A percentile compares a stretch with the other conserved stretches of the same genome.
These are phyloP conservation scores for Paralichthys olivaceus DNA, from an alignment of 2,113 vertebrate genomes.

Conservation along the genomic window DNA sequence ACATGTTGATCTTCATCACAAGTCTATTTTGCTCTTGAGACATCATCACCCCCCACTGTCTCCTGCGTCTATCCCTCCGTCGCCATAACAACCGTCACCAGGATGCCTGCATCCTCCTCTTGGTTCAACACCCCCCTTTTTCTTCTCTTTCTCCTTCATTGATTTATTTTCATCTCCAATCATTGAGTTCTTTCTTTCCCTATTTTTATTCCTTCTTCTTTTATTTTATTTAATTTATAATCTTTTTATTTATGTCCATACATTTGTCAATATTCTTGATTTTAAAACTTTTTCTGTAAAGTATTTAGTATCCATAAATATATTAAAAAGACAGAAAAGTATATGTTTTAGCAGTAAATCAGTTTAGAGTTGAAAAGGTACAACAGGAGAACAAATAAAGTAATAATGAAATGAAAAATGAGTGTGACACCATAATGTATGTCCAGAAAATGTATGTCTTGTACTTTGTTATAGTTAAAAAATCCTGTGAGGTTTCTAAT, in stretches of 20 bases:
- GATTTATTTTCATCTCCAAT: neutral
- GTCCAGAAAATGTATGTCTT: no score
- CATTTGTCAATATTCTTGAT: neutral
- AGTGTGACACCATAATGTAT: neutral
- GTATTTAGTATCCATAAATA: no score
- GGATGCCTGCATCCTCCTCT: constrained; percentile 38
- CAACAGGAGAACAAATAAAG: neutral
- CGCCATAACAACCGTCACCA: constrained; percentile 67
- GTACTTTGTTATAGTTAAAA: no score
- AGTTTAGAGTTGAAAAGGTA: neutral
- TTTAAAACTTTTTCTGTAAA: no score
- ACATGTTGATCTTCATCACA: constrained; percentile 40
- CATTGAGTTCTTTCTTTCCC: neutral
- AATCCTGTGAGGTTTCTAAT: no score
- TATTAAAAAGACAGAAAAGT: neutral
- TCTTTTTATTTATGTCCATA: neutral
- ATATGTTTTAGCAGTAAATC: neutral
- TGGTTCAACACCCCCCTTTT: constrained; percentile 24
- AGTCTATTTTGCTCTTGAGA: constrained; percentile 53
- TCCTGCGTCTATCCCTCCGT: constrained; percentile 60
- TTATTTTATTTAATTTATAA: neutral
- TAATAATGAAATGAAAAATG: neutral
- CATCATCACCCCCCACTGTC: constrained; percentile 47
- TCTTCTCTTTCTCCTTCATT: neutral
- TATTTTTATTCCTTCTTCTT: neutral